phyloP scores from a whole-genome alignment of 2,113 vertebrate species.

The Syngnathoides biaculeatus region DNA sequence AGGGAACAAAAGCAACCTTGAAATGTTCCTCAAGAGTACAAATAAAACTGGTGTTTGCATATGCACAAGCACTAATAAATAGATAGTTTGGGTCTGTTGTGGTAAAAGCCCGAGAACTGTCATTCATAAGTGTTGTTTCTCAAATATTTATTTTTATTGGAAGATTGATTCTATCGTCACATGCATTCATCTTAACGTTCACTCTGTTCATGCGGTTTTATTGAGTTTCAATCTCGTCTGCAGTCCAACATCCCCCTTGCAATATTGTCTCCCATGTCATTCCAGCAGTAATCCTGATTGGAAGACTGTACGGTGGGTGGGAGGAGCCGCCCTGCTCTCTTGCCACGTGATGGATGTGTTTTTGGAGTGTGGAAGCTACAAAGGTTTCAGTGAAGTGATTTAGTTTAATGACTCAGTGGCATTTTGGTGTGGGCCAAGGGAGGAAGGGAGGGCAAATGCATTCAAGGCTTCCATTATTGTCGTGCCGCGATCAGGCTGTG shows the following conservation, averaged over 20 bases:
- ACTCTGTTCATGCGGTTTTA: conserved; percentile 29
- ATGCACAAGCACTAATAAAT: not conserved
- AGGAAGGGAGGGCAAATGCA: conserved; percentile 13
- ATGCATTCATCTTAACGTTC: conserved; percentile 11
- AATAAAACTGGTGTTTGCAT: not conserved
- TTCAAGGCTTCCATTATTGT: conserved; percentile 25
- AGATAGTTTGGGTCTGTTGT: not conserved
- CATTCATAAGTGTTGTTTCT: conserved; percentile 15
- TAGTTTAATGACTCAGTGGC: conserved; percentile 55
- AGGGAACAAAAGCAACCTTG: not conserved
- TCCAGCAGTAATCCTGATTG: conserved; percentile 14
- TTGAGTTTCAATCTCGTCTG: conserved; percentile 29
- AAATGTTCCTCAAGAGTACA: not conserved
- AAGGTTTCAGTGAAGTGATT: conserved; percentile 58
- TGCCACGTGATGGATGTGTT: conserved; percentile 50
- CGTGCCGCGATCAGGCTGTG: conserved; percentile 17
- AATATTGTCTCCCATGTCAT: conserved; percentile 43
- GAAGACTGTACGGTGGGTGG: conserved; percentile 22
- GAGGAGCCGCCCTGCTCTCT: conserved; percentile 19
- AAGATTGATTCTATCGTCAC: conserved; percentile 22
- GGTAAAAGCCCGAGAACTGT: not conserved
- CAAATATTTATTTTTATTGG: conserved; percentile 34
- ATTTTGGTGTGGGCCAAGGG: conserved; percentile 20
- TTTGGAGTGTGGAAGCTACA: conserved; percentile 24
- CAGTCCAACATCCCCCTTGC: conserved; percentile 1